Evolutionary conservation across 2,888 invertebrate species (phyloP), one percentile per base, ranked within the genome.

Genomic region (Emesis furor): DNA sequence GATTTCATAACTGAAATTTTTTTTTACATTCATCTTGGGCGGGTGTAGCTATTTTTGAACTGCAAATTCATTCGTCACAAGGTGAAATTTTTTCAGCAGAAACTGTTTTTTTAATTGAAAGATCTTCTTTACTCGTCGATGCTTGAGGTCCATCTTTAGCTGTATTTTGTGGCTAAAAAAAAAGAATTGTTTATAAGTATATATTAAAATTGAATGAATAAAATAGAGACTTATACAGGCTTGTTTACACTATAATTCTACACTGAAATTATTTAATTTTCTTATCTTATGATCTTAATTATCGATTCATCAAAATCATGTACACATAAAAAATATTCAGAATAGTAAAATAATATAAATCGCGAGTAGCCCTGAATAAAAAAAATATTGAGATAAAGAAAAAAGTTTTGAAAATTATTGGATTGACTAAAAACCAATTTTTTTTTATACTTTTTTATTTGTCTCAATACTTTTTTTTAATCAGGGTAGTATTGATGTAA

Each of bases 101-200:
- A 5, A 17, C 55, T 55, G 17, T 55, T 55, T 55, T 55, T 55
- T 55, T 55, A 17, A 55, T 55, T 55, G 17, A 55, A 55, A 55
- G 55, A 17, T 55, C 55, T 55, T 55, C 17, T 55, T 55, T 55
- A 55, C 55, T 55, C 55, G 55, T 55, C 55, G 17, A 55, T 17
- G 55, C 55, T 55, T 55, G 55, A 55, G 55, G 55, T 55, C 55
- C 55, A 55, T 55, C n/a, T 55, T 55, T 55, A 55, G 55, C 55
- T 55, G 55, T 55, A 55, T 55, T 55, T 55, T 55, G 55, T 55
- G 55, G 55, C 55, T 55, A 55, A 55, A 55, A 55, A 55, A 17
- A 55, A 55, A 55, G 55, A 55, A 55, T 55, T 55, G 17, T 4
- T 55, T 55, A 55, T 55, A 55, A 55, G 55, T 55, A 55, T 55